A percentile compares a stretch with the other conserved stretches of the same genome.
These are phyloP conservation scores for Microplitis deprimator DNA, from an alignment of 2,888 invertebrate species.

Conservation along the genomic window DNA sequence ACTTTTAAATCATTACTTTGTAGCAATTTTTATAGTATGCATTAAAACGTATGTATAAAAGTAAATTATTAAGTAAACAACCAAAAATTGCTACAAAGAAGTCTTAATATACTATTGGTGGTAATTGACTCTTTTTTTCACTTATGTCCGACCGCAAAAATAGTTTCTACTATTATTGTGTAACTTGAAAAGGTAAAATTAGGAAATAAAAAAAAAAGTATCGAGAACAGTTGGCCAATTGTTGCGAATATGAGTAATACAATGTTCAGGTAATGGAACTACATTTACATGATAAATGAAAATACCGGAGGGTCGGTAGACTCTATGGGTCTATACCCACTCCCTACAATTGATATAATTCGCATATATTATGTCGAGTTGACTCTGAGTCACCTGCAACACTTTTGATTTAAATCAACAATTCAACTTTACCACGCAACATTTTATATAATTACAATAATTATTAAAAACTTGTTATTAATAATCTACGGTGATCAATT, in stretches of 20 bases:
- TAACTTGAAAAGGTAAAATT: not conserved
- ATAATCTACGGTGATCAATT: not conserved
- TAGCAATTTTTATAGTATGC: not conserved
- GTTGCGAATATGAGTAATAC: conserved; percentile 54
- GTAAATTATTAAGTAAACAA: not conserved
- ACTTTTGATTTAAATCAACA: conserved; percentile 8
- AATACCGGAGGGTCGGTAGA: conserved; percentile 36
- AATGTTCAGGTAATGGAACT: conserved; percentile 52
- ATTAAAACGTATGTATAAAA: not conserved
- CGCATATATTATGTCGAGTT: conserved; percentile 29
- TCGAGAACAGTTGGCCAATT: conserved; percentile 20
- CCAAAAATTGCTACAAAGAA: conserved; percentile 5
- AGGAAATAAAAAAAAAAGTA: not conserved
- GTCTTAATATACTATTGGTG: not conserved
- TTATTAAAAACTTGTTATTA: not conserved
- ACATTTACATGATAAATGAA: conserved; percentile 57
- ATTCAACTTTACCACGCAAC: conserved; percentile 18
- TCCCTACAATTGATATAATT: conserved; percentile 36
- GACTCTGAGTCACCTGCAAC: conserved; percentile 32
- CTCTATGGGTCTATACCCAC: conserved; percentile 11
- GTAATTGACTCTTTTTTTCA: not conserved
- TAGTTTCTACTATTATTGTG: conserved; percentile 2
- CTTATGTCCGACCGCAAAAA: not conserved
- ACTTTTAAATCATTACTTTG: not conserved
- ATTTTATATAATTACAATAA: not conserved